These are phyloP conservation scores for Parus major DNA, from an alignment of 2,113 vertebrate genomes.

Conservation along the genomic window DNA sequence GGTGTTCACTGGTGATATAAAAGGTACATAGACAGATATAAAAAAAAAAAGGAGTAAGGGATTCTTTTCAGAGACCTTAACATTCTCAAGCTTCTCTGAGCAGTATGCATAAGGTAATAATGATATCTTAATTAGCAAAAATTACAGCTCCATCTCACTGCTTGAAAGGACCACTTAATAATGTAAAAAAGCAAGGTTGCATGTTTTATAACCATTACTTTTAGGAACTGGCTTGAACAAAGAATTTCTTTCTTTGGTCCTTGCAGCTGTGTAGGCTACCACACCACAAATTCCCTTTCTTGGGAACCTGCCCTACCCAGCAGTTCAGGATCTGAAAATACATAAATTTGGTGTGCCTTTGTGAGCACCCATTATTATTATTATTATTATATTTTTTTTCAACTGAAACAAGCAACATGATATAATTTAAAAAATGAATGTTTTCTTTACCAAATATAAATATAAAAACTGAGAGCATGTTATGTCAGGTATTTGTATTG, in stretches of 20 bases:
- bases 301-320: neutral
- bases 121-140: conserved; percentile 50
- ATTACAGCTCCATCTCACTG: neutral
- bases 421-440: neutral
- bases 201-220: conserved; percentile 3
- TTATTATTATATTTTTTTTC: neutral
- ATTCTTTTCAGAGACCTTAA: neutral
- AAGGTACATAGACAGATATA: neutral
- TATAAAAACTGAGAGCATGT: neutral
- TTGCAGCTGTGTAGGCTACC: neutral
- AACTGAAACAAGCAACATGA: neutral
- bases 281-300: neutral
- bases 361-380: neutral
- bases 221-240: neutral
- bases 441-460: neutral
- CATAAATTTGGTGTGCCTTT: neutral
- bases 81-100: neutral
- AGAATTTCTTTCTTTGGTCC: neutral
- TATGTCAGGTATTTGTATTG: neutral
- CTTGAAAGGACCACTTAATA: neutral
- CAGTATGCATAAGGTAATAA: neutral
- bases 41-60: neutral
- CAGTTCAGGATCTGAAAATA: neutral
- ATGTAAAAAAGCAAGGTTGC: neutral
- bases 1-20: neutral